Percentiles rank a stretch among this genome's conserved stretches.
Evolutionary conservation across 1,140 invertebrate genomes (phyloP).

Genomic region (Drosophila santomea): DNA sequence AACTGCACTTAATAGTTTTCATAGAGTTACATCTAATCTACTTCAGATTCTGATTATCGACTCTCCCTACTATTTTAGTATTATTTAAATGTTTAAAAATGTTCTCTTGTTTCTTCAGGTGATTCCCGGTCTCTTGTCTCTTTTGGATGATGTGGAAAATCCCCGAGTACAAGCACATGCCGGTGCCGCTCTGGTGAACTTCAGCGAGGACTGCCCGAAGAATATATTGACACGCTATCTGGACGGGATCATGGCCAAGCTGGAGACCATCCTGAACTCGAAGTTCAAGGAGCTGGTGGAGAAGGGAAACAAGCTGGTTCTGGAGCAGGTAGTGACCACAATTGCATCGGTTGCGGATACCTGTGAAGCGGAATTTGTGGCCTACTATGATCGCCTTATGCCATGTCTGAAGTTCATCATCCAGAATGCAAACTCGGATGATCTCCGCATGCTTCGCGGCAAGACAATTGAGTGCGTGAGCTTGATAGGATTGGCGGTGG

Average conservation of each 20-base stretch:
- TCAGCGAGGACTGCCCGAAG: conserved; percentile 99
- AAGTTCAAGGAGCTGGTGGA: conserved; percentile 98
- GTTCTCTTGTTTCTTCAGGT: conserved; percentile 85
- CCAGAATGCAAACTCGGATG: conserved; percentile 94
- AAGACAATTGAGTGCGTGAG: conserved; percentile 99
- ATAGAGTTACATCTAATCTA: too few relatives aligned
- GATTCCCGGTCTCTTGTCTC: conserved; percentile 94
- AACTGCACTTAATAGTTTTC: too few relatives aligned
- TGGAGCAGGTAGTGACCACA: conserved; percentile 98
- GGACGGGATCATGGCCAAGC: conserved; percentile 94
- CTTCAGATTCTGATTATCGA: too few relatives aligned
- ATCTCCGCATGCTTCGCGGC: conserved; percentile 95
- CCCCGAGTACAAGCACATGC: conserved; percentile 97
- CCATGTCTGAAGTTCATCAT: conserved; percentile 99
- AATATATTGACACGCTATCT: conserved; percentile 96
- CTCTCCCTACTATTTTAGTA: too few relatives aligned
- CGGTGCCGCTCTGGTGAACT: conserved; percentile 98
- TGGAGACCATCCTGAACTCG: conserved; percentile 95
- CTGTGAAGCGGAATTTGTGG: conserved; percentile 96
- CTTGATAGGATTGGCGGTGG: conserved; percentile 98
- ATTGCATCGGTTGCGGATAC: conserved; percentile 99
- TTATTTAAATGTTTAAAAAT: too few relatives aligned
- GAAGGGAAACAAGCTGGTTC: conserved; percentile 97
- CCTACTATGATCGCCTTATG: conserved; percentile 93
- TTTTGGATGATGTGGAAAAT: conserved; percentile 96